Evolutionary conservation across 30 jellyfish, hydroid and myxozoan species (phyloP).

Genomic region (Calvadosia cruxmelitensis): DNA sequence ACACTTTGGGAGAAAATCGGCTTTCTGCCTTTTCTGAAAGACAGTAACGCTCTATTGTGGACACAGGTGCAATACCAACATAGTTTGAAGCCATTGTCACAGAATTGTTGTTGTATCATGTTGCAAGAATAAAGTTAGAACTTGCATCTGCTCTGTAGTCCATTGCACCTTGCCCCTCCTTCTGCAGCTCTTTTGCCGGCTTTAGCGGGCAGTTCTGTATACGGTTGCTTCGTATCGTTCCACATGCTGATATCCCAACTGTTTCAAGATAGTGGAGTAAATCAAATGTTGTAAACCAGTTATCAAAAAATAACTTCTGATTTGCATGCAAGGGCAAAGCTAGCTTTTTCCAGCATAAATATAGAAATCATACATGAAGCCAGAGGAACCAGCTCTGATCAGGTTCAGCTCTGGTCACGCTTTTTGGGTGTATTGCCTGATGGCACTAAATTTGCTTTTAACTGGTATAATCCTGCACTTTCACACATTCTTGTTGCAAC

Average conservation of each 20-base stretch:
- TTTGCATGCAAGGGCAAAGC: slow-evolving; percentile 20
- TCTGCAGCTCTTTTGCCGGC: slow-evolving; percentile 25
- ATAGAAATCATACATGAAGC: slow-evolving; percentile 21
- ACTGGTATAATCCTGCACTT: slow-evolving; percentile 20
- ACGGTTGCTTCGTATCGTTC: slow-evolving; percentile 54
- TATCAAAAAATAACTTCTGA: slow-evolving; percentile 47
- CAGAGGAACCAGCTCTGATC: slow-evolving; percentile 45
- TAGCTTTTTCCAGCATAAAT: slow-evolving; percentile 27
- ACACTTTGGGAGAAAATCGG: no score
- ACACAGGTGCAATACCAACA: slow-evolving; percentile 36
- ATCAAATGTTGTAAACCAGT: slow-evolving; percentile 52
- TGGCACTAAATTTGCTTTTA: slow-evolving; percentile 20
- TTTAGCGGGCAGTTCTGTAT: slow-evolving; percentile 50
- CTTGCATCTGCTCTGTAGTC: slow-evolving; percentile 30
- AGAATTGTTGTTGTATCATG: slow-evolving; percentile 31
- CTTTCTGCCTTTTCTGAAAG: no score
- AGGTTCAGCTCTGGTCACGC: slow-evolving; percentile 44
- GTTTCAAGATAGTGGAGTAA: slow-evolving; percentile 29
- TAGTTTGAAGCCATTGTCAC: slow-evolving; percentile 36
- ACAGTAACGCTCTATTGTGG: slow-evolving; percentile 5
- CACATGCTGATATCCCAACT: slow-evolving; percentile 31
- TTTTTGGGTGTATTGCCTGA: slow-evolving; percentile 47
- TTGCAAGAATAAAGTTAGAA: slow-evolving; percentile 32
- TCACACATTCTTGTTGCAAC: slow-evolving; percentile 13
- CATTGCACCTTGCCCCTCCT: slow-evolving; percentile 30